Conservation (phyloP, 2,797 vertebrate genomes). For the Gastrophryne carolinensis region DNA sequence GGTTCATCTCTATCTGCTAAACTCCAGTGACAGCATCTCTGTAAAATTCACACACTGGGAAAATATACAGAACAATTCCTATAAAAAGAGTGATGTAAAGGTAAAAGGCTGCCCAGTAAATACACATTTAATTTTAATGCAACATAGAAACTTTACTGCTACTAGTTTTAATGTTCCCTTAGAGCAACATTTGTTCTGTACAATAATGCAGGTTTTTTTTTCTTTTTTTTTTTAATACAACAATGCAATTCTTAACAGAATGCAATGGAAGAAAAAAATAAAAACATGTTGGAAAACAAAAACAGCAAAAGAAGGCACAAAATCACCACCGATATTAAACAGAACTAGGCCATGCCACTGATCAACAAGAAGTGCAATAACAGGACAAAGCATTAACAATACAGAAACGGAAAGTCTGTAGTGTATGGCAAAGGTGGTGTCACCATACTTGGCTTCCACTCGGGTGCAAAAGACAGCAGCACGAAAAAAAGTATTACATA, state of each 20-base stretch:
- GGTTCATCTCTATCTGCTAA: not conserved
- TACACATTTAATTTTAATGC: not conserved
- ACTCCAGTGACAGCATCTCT: not conserved
- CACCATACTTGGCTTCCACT: not conserved
- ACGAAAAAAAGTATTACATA: not conserved
- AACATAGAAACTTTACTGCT: not conserved
- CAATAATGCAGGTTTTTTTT: not conserved
- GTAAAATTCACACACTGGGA: not conserved
- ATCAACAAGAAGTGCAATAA: conserved; percentile 2
- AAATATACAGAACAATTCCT: not conserved
- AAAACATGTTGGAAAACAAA: not conserved
- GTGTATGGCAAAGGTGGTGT: conserved; percentile 8
- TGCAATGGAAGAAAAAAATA: not conserved
- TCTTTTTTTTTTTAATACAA: conserved; percentile 3
- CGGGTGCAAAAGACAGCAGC: not conserved
- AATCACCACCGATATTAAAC: not conserved
- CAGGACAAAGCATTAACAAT: not conserved
- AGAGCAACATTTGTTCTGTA: not conserved
- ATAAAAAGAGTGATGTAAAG: not conserved
- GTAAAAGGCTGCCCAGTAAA: not conserved
- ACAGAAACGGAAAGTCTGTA: not conserved
- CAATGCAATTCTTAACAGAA: not conserved
- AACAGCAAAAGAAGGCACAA: conserved; percentile 34
- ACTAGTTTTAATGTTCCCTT: not conserved
- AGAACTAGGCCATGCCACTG: not conserved